These are phyloP conservation scores for Saguinus imperator DNA, from an alignment of 2,113 vertebrate species.

Conservation along the genomic window DNA sequence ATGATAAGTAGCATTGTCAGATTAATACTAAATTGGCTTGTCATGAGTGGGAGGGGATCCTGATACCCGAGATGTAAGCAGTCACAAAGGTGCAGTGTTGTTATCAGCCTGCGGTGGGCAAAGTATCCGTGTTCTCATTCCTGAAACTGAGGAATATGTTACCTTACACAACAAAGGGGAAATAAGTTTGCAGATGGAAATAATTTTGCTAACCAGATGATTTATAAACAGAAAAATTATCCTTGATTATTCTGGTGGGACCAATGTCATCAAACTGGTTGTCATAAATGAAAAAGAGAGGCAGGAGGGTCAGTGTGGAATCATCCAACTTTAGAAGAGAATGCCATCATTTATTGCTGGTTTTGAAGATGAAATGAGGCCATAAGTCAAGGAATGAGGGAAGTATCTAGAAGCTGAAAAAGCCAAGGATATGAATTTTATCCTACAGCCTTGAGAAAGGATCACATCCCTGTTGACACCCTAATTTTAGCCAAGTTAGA, in stretches of 20 bases:
- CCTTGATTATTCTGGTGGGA: neutral
- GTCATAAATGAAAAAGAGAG: neutral
- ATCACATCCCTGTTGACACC: neutral
- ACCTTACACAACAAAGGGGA: too few relatives aligned
- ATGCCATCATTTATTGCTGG: neutral
- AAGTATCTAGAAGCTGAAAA: neutral
- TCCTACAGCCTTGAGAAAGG: too few relatives aligned
- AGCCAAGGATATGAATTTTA: neutral
- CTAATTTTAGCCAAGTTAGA: neutral
- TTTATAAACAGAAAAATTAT: neutral
- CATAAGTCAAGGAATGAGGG: neutral
- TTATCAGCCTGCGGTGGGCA: neutral
- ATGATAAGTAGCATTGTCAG: neutral
- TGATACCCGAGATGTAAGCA: too few relatives aligned
- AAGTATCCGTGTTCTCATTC: neutral
- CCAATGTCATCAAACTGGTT: neutral
- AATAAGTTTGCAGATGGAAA: neutral
- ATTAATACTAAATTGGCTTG: neutral
- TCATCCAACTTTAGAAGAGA: neutral
- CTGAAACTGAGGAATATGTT: neutral
- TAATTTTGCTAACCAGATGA: neutral
- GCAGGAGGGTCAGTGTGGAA: neutral
- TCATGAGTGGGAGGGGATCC: neutral
- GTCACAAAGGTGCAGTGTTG: too few relatives aligned
- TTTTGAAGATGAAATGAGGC: neutral